Base-by-base conservation (phyloP, 1,140 invertebrate species). In the Zaprionus camerounensis region DNA sequence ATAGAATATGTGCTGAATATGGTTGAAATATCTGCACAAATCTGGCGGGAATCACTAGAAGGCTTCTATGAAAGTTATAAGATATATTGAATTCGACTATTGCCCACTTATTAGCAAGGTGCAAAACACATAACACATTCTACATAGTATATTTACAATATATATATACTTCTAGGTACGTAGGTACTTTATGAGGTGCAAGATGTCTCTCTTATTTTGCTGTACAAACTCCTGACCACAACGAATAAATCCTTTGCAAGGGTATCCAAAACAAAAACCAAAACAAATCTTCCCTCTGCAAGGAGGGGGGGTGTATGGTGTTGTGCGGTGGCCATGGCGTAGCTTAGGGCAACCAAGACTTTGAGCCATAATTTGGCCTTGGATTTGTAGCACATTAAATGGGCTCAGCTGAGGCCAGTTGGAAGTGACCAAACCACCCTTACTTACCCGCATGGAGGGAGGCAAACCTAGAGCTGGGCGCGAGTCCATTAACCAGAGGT, bases 341-440 rank as follows among this genome's bases (percentile, higher is more conserved):
- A n/a, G 17, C 49, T 44, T 31, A 61, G 53, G 36, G n/a, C 28
- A 70, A 51, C 49, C 61, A 70, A 75, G 67, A 64, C 72, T 46
- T 69, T 64, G 59, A 71, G 72, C 72, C 72, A 75, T 75, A 71
- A 75, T 71, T 70, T 75, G 72, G 59, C 67, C 72, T 72, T 67
- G 74, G 74, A 76, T 76, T 76, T 72, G 74, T 76, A 41, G 69
- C 20, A 70, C 74, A 72, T 76, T 76, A 62, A 49, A 49, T 55
- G 44, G 62, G 62, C 62, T 76, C 69, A 72, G 58, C 62, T 72
- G 59, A 38, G 63, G 62, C 28, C 56, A 51, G 62, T 72, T 26
- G 12, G 13, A 34, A 67, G 57, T 72, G 63, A 62, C 74, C 68
- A 62, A 67, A 58, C 38, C 46, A 26, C 36, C 22, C 5, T 6